Conservation (phyloP, 2,888 invertebrate genomes). For the Pristionchus arcanus region DNA sequence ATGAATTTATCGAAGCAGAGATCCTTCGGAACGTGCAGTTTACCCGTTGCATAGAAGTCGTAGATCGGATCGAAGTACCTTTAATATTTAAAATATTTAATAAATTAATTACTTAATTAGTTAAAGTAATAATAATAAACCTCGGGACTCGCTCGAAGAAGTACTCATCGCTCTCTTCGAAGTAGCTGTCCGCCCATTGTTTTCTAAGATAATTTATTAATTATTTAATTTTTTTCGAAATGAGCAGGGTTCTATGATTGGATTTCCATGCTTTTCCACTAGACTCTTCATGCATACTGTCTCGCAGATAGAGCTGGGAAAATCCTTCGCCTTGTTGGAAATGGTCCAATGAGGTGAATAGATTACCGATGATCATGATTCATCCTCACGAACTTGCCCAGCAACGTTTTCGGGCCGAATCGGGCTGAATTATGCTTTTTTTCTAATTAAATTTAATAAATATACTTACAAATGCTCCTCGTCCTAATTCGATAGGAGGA, state of each 20-base stretch:
- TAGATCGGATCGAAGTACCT: constrained; percentile 79
- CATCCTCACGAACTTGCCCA: constrained; percentile 74
- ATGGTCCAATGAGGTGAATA: neutral
- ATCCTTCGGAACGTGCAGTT: constrained; percentile 78
- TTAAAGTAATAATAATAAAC: constrained; percentile 51
- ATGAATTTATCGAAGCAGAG: constrained; percentile 79
- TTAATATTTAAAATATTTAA: constrained; percentile 45
- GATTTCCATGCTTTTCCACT: no score
- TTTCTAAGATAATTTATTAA: constrained; percentile 58
- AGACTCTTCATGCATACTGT: no score
- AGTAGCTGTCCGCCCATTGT: constrained; percentile 77
- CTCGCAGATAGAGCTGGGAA: no score
- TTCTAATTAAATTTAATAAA: neutral
- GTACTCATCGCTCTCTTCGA: constrained; percentile 77
- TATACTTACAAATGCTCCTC: constrained; percentile 68
- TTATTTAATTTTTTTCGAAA: neutral
- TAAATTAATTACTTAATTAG: neutral
- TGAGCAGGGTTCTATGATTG: no score
- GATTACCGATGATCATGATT: constrained; percentile 73
- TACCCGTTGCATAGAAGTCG: constrained; percentile 78
- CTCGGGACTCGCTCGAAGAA: constrained; percentile 78
- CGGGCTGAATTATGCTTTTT: constrained; percentile 59
- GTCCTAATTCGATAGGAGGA: constrained; percentile 76
- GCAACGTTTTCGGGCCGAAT: constrained; percentile 58
- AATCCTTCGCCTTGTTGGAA: no score